phyloP scores from a whole-genome alignment of 2,113 vertebrate genomes.

The Seriola rivoliana region DNA sequence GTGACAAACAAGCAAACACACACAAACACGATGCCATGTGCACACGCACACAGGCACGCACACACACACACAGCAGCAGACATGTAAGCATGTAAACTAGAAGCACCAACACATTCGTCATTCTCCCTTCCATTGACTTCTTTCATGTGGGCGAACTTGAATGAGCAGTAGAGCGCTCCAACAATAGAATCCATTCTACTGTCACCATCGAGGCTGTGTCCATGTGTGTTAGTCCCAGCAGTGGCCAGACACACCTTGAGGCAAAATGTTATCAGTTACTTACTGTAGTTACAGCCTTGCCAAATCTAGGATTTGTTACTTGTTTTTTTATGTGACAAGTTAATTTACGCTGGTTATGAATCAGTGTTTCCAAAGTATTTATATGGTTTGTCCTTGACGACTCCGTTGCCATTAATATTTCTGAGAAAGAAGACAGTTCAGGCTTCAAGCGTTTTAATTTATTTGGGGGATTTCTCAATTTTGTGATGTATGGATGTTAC shows the following conservation, averaged over 20 bases:
- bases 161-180: slow-evolving; percentile 69
- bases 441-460: slow-evolving; percentile 57
- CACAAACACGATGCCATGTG: slow-evolving; percentile 58
- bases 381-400: slow-evolving; percentile 43
- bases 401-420: slow-evolving; percentile 51
- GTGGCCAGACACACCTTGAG: slow-evolving; percentile 76
- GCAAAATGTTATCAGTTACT: slow-evolving; percentile 69
- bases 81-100: slow-evolving; percentile 61
- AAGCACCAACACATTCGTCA: slow-evolving; percentile 77
- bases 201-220: slow-evolving; percentile 56
- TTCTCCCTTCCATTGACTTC: slow-evolving; percentile 77
- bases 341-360: slow-evolving; percentile 55
- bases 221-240: slow-evolving; percentile 58
- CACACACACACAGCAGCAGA: slow-evolving; percentile 51
- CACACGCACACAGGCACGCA: slow-evolving; percentile 29
- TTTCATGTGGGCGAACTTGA: slow-evolving; percentile 83
- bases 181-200: slow-evolving; percentile 84
- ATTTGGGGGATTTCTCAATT: slow-evolving; percentile 47
- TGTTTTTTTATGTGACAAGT: slow-evolving; percentile 52
- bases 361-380: slow-evolving; percentile 49
- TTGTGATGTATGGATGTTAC: slow-evolving; percentile 41
- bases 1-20: slow-evolving; percentile 85
- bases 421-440: slow-evolving; percentile 47
- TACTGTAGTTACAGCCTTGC: slow-evolving; percentile 51
- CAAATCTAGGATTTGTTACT: slow-evolving; percentile 60